Conservation (phyloP, 2,113 vertebrate species). For the Leucopsar rothschildi region DNA sequence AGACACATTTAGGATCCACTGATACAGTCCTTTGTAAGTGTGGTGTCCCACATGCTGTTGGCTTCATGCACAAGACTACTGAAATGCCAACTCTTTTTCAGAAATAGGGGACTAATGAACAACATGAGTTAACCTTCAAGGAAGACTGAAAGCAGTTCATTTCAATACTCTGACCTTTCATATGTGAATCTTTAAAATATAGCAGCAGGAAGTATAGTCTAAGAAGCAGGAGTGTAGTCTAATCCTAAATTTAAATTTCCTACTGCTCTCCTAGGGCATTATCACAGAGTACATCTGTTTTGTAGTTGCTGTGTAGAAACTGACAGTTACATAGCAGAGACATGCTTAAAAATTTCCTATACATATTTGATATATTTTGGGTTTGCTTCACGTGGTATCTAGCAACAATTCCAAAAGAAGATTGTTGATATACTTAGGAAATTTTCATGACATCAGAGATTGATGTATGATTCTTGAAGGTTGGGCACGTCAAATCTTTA, state of each 20-base stretch:
- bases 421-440: not conserved
- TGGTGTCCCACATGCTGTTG: not conserved
- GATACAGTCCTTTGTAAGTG: not conserved
- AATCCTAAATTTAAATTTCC: not conserved
- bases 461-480: not conserved
- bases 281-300: not conserved
- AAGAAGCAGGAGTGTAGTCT: not conserved
- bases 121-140: not conserved
- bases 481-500: not conserved
- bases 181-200: not conserved
- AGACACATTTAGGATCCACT: not conserved
- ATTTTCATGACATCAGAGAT: not conserved
- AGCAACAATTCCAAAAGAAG: not conserved
- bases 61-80: not conserved
- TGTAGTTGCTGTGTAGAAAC: not conserved
- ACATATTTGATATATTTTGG: not conserved
- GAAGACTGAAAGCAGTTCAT: not conserved
- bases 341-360: not conserved
- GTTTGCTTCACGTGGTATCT: not conserved
- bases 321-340: not conserved
- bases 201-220: too few species aligned
- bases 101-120: not conserved
- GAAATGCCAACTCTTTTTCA: not conserved
- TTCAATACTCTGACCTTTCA: not conserved
- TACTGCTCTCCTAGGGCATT: not conserved